Evolutionary conservation across 2,888 invertebrate species (phyloP), one percentile per base, ranked within the genome.

Genomic region (Adelphocoris suturalis): DNA sequence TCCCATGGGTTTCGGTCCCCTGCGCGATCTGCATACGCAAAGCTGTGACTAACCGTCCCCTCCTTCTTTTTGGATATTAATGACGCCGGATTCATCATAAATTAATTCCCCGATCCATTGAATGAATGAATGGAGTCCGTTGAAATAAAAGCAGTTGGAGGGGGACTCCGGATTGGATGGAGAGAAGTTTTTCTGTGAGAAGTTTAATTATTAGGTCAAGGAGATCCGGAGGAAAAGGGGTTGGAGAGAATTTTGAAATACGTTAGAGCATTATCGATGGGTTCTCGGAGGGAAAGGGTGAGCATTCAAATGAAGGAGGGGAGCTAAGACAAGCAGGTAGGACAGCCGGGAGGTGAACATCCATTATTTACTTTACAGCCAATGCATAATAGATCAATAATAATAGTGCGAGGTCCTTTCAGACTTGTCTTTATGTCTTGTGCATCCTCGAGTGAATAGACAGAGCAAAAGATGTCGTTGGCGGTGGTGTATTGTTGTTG

Each of bases 201-300:
- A 85, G 57, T 85, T 85, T 85, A 85, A 85, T 85, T 85, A 85
- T 57, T 55, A 85, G 85, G 85, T 85, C 85, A 85, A 85, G 85
- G 57, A 85, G 55, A 85, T 57, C 55, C 85, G 61, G 14, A 52
- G 27, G 82, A 57, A 28, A 55, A 28, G 55, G 82, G 82, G 82
- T 47, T 27, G 28, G 57, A 85, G 37, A 57, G 85, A 61, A 85
- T 85, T 85, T 85, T 85, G 85, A 85, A 85, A 85, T 85, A 85
- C 61, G 85, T 85, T 85, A 61, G 82, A 85, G 85, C 37, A 57
- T 37, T 57, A 85, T 78, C 85, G 57, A 85, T 85, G 55, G 52
- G 57, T 16, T n/a, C n/a, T 82, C 52, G 11, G 27, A 47, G 27
- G 28, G 19, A 14, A 85, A 85, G 61, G 85, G 57, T 85, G 61